Base-by-base conservation (phyloP, 2,797 vertebrate genomes). In the Falco biarmicus region DNA sequence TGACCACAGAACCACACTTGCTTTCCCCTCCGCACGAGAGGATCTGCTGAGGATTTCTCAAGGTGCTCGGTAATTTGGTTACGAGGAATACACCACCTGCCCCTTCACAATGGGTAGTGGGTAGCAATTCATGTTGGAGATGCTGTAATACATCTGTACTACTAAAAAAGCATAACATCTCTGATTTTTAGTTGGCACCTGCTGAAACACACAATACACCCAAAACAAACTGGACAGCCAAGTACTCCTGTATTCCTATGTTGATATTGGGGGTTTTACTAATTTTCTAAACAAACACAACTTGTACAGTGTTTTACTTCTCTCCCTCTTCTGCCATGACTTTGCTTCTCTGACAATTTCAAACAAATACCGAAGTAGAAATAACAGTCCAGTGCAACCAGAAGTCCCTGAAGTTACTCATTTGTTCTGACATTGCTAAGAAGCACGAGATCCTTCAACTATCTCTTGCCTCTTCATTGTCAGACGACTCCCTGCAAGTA, bases 251-350 rank as follows among this genome's bases (percentile, higher is more conserved):
- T 45, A 60, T 15, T 11, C 28, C 5, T 57, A 14, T 6, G 20
- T 16, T 64, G 34, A 71, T 63, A 87, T 39, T 39, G 39, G 39
- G 39, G 39, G 48, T 56, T 45, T 50, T 10, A 88, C 37, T 61
- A 15, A 26, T 89, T 81, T 89, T 88, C 87, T 57, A 53, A 92
- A 84, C n/a, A 90, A 85, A 83, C 5, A 5, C 15, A 31, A 53
- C 16, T 86, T 56, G 10, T 20, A 53, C 21, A 31, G 47, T 26
- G 10, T 41, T 87, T 85, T 92, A 21, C 51, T 89, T 73, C 13
- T 59, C 41, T 89, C 31, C 14, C 26, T 80, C 54, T 85, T 88
- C 50, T 56, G 16, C 3, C 66, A 64, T 56, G 70, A 64, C 18
- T 83, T 83, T 88, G 32, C n/a, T 87, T 48, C 68, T 64, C 29